Conservation (phyloP, 1,140 invertebrate species). For the Conus betulinus region DNA sequence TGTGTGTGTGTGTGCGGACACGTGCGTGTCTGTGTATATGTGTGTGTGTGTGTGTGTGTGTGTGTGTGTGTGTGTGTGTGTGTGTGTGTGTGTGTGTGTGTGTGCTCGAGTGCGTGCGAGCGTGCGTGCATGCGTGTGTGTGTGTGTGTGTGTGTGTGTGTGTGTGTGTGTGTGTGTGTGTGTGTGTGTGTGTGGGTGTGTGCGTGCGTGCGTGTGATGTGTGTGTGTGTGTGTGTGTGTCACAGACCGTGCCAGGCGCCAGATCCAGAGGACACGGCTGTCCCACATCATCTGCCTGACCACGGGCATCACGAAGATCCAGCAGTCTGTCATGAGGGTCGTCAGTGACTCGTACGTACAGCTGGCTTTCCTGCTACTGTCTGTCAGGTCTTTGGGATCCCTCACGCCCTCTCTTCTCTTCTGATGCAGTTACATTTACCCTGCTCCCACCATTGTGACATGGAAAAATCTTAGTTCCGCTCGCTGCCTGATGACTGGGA, state of each 20-base stretch:
- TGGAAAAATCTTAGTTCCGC: no score
- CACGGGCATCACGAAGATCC: not conserved
- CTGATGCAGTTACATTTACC: no score
- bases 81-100: not conserved
- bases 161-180: no score
- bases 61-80: not conserved
- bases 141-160: not conserved
- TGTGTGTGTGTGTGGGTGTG: not conserved
- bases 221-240: not conserved
- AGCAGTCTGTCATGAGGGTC: not conserved
- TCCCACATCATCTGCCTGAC: constrained; percentile 21
- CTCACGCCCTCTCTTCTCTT: no score
- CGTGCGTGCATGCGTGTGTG: not conserved
- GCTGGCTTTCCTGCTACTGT: no score
- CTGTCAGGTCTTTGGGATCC: no score
- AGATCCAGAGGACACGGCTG: not conserved
- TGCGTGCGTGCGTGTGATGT: not conserved
- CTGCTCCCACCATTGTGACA: no score
- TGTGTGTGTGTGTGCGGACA: no score
- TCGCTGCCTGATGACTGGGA: no score
- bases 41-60: not conserved
- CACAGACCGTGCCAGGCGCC: not conserved
- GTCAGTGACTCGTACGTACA: not conserved
- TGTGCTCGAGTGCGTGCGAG: not conserved
- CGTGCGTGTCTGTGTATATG: no score